phyloP scores from a whole-genome alignment of 2,797 vertebrate species.

The Tapera naevia region DNA sequence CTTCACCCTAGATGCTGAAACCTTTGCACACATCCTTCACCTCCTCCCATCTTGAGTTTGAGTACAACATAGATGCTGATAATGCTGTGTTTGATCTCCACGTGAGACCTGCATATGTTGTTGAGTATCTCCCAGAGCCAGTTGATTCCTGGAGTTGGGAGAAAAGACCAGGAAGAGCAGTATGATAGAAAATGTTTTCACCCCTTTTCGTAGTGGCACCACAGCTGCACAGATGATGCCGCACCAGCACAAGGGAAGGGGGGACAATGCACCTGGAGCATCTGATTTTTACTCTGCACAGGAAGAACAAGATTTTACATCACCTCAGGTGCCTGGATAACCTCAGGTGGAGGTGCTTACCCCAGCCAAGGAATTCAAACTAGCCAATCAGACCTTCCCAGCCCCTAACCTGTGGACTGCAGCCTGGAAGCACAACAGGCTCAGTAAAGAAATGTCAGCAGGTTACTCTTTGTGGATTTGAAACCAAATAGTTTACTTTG shows the following conservation, averaged over 20 bases:
- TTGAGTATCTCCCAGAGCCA: neutral
- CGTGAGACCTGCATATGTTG: accelerated
- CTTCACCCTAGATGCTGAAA: neutral
- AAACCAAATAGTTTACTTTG: neutral
- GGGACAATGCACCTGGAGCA: neutral
- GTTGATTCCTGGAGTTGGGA: neutral
- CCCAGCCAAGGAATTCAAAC: neutral
- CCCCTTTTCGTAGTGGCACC: neutral
- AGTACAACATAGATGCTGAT: accelerated
- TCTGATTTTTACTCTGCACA: neutral
- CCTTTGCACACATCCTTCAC: neutral
- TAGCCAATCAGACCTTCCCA: neutral
- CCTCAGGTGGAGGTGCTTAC: neutral
- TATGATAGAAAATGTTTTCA: neutral
- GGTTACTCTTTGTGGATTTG: neutral
- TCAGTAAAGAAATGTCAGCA: neutral
- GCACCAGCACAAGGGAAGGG: accelerated
- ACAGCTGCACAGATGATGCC: neutral
- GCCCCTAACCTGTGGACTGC: neutral
- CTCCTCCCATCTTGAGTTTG: neutral
- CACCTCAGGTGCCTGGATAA: neutral
- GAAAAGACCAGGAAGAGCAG: neutral
- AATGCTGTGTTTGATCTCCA: neutral
- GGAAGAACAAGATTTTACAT: neutral
- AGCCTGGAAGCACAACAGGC: accelerated